Conservation (phyloP, 2,113 vertebrate species). For the Trematomus loennbergii region DNA sequence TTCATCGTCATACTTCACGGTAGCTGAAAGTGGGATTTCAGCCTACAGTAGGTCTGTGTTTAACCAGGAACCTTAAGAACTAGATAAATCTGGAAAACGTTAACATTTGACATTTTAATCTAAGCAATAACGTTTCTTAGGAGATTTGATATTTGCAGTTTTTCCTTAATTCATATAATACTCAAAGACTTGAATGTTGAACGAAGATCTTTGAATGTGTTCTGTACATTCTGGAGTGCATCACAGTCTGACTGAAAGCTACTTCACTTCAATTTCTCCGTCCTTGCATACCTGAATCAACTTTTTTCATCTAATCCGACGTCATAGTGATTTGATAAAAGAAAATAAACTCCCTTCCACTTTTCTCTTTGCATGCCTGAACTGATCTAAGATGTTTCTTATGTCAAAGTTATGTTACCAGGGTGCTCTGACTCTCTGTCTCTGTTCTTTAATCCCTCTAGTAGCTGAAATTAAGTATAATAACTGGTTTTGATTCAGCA, state of each 20-base stretch:
- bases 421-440: background rate
- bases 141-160: background rate
- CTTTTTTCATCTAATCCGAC: background rate
- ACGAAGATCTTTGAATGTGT: too few relatives aligned
- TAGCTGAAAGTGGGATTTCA: too few relatives aligned
- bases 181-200: background rate
- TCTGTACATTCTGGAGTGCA: too few relatives aligned
- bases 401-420: slow-evolving; percentile 5
- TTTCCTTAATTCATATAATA: background rate
- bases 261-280: background rate
- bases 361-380: slow-evolving; percentile 16
- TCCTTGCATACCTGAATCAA: background rate
- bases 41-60: background rate
- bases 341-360: background rate
- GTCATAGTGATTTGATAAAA: background rate
- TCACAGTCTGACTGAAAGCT: background rate
- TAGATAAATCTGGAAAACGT: background rate
- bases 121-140: background rate
- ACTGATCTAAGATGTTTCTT: background rate
- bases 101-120: background rate
- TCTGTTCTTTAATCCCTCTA: background rate
- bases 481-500: slow-evolving; percentile 22
- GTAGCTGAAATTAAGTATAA: slow-evolving; percentile 9
- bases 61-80: background rate
- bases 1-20: slow-evolving; percentile 5